Evolutionary conservation across 64 coral and sea anemone genomes (phyloP), one percentile per base, ranked within the genome.

Genomic region (Hydrozoanthus tunicans): DNA sequence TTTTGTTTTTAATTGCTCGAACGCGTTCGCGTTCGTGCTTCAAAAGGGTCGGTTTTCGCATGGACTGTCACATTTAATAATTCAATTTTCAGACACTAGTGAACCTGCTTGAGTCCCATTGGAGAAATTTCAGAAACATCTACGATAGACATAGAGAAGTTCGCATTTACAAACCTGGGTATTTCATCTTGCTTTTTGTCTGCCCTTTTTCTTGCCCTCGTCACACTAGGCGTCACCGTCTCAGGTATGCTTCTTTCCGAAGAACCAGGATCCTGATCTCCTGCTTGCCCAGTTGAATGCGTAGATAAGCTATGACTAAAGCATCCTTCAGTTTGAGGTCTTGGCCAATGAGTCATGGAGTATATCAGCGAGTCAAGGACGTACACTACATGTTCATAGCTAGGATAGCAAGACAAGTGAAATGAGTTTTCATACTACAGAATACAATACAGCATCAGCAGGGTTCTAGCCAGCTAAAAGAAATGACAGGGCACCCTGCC

Each of bases 341-440:
- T 91, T 0, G 95, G 92, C 92, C 95, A 96, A 56, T 85, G 89
- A 9, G 55, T 94, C 54, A 90, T 90, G 64, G 73, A 96, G 80
- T 96, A 96, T 51, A 96, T 89, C 10, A 96, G 90, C 2, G 95
- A 85, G 58, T 96, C 95, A 62, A 96, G 69, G n/a, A 96, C 91
- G 72, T 96, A 94, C 1, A 96, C 95, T 9, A 89, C 66, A 77
- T 96, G 95, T 79, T 96, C 95, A 54, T 94, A 96, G 56, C 95
- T 96, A 53, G 5, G 73, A 92, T 32, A 8, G 10, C 8, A 73
- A 86, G 56, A 57, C 27, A 64, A 17, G 51, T 7, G 8, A 59
- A 4, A 43, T 56, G 17, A 53, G 53, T 56, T 17, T 17, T 6
- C 77, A 6, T n/a, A 20, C 20, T 20, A 20, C 20, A 20, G 20